phyloP scores from a whole-genome alignment of 2,113 vertebrate genomes.

The Sylvilagus bachmani region DNA sequence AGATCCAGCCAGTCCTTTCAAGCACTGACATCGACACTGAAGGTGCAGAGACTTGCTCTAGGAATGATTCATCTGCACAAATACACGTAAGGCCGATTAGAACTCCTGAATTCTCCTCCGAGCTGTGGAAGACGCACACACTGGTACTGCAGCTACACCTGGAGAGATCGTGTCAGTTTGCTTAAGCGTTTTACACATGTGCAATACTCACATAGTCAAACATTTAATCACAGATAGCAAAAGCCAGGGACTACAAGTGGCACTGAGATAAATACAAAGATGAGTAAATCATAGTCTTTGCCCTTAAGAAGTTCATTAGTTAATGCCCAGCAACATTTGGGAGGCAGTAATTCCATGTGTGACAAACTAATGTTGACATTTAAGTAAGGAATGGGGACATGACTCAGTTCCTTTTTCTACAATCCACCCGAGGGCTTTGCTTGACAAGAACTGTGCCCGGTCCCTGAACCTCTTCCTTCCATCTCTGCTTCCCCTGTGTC shows the following conservation, averaged over 20 bases:
- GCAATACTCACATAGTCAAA: background rate
- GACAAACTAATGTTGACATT: background rate
- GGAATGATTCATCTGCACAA: background rate
- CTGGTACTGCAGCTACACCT: background rate
- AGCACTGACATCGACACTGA: background rate
- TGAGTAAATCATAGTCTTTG: background rate
- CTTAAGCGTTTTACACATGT: background rate
- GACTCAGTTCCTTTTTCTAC: background rate
- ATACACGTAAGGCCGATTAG: background rate
- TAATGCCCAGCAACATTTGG: background rate
- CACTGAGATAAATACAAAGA: background rate
- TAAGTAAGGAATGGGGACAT: background rate
- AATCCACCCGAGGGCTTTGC: background rate
- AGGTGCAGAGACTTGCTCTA: background rate
- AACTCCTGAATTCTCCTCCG: background rate
- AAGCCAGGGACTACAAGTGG: background rate
- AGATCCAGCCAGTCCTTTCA: slow-evolving; percentile 32
- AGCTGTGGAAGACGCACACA: background rate
- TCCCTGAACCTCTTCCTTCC: background rate
- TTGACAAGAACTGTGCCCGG: background rate
- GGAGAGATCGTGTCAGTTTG: background rate
- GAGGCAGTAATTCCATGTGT: background rate
- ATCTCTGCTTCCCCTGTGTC: background rate
- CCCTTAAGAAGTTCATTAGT: background rate
- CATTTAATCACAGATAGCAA: background rate